Evolutionary conservation across 2,888 invertebrate genomes (phyloP).

Genomic region (Chymomyza procnemis): DNA sequence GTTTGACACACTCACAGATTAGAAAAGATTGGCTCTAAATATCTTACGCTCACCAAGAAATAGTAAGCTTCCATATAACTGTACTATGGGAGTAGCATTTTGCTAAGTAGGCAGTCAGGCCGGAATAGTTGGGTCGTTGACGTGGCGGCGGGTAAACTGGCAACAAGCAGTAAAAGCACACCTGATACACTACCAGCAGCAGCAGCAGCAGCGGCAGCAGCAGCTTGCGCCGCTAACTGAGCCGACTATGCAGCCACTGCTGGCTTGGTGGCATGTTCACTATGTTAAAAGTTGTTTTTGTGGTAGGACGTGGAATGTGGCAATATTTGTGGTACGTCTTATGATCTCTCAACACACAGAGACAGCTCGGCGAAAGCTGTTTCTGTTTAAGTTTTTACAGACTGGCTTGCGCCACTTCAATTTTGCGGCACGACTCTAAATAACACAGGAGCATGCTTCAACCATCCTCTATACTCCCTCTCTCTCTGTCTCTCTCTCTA

Average conservation of each 20-base stretch:
- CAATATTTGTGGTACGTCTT: constrained; percentile 7
- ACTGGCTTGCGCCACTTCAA: constrained; percentile 17
- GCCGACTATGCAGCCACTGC: background rate
- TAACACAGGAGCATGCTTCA: background rate
- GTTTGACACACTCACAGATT: background rate
- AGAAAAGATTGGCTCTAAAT: background rate
- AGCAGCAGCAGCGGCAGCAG: background rate
- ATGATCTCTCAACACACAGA: constrained; percentile 11
- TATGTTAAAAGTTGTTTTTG: constrained; percentile 16
- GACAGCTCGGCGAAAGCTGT: background rate
- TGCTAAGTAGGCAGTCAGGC: background rate
- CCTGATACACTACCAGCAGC: constrained; percentile 19
- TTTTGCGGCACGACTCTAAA: background rate
- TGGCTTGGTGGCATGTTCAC: constrained; percentile 11
- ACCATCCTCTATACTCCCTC: too few relatives aligned
- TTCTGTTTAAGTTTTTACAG: background rate
- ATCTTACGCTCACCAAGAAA: background rate
- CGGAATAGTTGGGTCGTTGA: background rate
- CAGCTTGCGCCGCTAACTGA: background rate
- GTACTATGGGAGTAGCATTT: background rate
- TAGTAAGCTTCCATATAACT: background rate
- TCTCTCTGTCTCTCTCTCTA: background rate
- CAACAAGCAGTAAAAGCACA: constrained; percentile 20
- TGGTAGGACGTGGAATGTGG: constrained; percentile 21
- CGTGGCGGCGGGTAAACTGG: background rate